phyloP scores from a whole-genome alignment of 1,140 invertebrate species.

The Bicyclus anynana region DNA sequence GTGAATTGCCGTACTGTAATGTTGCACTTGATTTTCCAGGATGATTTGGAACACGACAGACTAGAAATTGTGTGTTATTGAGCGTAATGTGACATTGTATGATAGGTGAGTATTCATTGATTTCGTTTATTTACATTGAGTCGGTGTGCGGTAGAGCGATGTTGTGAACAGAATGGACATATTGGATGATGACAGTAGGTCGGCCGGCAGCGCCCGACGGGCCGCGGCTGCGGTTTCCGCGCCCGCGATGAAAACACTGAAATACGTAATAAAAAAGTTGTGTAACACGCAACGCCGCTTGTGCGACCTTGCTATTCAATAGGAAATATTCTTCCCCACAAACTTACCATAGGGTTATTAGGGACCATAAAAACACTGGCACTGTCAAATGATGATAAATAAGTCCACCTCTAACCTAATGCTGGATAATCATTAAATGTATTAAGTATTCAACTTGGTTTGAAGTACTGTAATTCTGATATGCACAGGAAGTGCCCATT shows the following conservation, averaged over 20 bases:
- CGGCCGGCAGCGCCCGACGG: conserved; percentile 40
- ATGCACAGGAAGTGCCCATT: neutral
- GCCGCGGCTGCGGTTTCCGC: conserved; percentile 15
- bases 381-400: neutral
- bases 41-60: conserved; percentile 66
- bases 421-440: neutral
- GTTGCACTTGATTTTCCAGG: conserved; percentile 69
- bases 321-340: conserved; percentile 37
- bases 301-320: conserved; percentile 49
- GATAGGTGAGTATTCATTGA: conserved; percentile 65
- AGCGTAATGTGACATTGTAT: conserved; percentile 77
- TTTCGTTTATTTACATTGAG: conserved; percentile 71
- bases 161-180: conserved; percentile 63
- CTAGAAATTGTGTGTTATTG: conserved; percentile 70
- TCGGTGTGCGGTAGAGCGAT: conserved; percentile 38
- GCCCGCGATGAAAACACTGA: conserved; percentile 22
- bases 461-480: neutral
- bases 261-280: conserved; percentile 46
- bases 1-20: conserved; percentile 69
- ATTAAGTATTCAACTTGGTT: neutral
- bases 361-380: neutral
- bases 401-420: neutral
- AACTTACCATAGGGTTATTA: conserved; percentile 11
- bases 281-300: conserved; percentile 63
- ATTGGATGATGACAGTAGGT: conserved; percentile 50